phyloP scores from a whole-genome alignment of 1,140 invertebrate species.

The Drosophila pachea region DNA sequence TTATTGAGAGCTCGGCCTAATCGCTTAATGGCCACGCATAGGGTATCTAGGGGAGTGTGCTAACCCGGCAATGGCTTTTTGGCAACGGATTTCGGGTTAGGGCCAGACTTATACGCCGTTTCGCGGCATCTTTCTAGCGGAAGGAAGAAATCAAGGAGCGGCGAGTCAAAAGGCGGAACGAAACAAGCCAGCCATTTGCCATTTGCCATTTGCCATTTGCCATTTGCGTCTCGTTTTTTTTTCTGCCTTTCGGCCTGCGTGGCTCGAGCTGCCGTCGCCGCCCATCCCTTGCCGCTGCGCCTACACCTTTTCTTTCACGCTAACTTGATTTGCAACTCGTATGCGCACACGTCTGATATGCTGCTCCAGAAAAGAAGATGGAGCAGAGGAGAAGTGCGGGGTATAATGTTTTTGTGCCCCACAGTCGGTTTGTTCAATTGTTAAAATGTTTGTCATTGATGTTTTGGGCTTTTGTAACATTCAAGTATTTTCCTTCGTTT shows the following conservation, averaged over 20 bases:
- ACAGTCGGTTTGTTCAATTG: conserved; percentile 47
- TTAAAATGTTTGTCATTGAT: conserved; percentile 61
- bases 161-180: conserved; percentile 44
- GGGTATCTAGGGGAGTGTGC: conserved; percentile 1
- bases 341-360: conserved; percentile 42
- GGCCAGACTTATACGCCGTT: conserved; percentile 48
- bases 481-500: conserved; percentile 21
- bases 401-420: conserved; percentile 17
- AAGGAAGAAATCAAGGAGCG: conserved; percentile 73
- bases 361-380: no score
- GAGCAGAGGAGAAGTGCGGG: neutral
- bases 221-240: conserved; percentile 41
- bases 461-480: conserved; percentile 53
- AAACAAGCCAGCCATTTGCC: conserved; percentile 60
- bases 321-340: conserved; percentile 72
- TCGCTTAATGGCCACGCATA: neutral
- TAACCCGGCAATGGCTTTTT: conserved; percentile 12
- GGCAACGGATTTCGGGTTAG: conserved; percentile 8
- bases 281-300: neutral
- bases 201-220: conserved; percentile 62
- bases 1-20: neutral
- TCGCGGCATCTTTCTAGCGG: conserved; percentile 48
- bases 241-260: conserved; percentile 8
- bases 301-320: conserved; percentile 32
- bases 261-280: neutral